Percentiles rank a stretch among this genome's conserved stretches.
phyloP scores from a whole-genome alignment of 2,888 invertebrate species.

The Troides oblongomaculatus region DNA sequence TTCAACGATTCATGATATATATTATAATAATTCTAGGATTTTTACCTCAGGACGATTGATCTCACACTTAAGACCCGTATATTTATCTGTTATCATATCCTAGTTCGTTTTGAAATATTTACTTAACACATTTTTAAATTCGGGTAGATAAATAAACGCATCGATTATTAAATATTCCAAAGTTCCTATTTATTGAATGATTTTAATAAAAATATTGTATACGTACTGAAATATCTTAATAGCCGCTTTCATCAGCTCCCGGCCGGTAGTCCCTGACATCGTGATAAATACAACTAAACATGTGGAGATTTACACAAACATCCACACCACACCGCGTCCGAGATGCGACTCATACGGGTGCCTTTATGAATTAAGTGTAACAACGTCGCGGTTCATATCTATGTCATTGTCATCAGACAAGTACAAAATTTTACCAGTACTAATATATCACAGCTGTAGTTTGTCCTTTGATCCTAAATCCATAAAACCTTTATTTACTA shows the following conservation, averaged over 20 bases:
- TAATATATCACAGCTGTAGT: background rate
- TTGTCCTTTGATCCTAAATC: background rate
- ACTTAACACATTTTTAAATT: constrained; percentile 6
- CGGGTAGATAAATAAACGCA: constrained; percentile 5
- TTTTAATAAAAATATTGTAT: constrained; percentile 12
- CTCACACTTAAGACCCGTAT: background rate
- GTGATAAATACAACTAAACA: constrained; percentile 1
- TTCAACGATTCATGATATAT: background rate
- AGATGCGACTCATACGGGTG: constrained; percentile 27
- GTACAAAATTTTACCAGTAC: constrained; percentile 18
- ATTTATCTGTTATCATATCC: constrained; percentile 1
- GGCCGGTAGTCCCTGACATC: background rate
- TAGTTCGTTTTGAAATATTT: constrained; percentile 5
- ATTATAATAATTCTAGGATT: background rate
- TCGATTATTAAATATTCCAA: background rate
- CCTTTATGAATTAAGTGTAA: constrained; percentile 1
- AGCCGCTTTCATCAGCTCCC: constrained; percentile 17
- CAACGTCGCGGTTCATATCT: constrained; percentile 21
- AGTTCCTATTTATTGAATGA: background rate
- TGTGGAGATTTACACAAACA: constrained; percentile 6
- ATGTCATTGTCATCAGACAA: constrained; percentile 18
- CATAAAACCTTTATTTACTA: background rate
- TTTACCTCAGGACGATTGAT: background rate
- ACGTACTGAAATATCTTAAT: constrained; percentile 26
- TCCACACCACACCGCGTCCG: constrained; percentile 10